These are phyloP conservation scores for Aldabrachelys gigantea DNA, from an alignment of 2,113 vertebrate genomes.

Conservation along the genomic window DNA sequence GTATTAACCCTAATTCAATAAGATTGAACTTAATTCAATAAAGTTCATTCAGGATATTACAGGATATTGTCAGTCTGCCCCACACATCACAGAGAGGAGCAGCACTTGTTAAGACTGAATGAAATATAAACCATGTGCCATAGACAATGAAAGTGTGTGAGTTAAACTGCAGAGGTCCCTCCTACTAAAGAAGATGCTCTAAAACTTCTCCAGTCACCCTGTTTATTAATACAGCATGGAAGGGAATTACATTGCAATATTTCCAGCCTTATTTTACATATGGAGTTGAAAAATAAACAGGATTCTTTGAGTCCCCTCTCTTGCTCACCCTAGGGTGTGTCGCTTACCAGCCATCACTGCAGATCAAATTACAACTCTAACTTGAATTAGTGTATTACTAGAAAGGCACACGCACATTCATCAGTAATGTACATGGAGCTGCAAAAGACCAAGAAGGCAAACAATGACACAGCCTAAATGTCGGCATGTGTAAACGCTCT, in stretches of 20 bases:
- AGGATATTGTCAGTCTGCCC: too few relatives aligned
- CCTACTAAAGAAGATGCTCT: background rate
- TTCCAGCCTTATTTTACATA: background rate
- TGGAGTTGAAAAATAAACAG: background rate
- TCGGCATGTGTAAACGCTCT: too few relatives aligned
- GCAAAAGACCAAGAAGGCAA: background rate
- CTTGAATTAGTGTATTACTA: background rate
- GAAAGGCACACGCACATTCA: rapidly evolving
- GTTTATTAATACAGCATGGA: background rate
- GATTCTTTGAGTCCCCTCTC: background rate
- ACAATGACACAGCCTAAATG: background rate
- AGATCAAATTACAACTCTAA: background rate
- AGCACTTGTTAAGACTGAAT: background rate
- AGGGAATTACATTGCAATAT: background rate
- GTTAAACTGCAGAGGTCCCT: rapidly evolving
- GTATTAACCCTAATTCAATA: too few relatives aligned
- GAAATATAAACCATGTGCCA: rapidly evolving
- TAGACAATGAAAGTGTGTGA: background rate
- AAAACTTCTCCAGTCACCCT: background rate
- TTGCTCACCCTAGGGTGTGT: background rate
- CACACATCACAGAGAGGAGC: background rate
- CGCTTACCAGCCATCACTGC: too few relatives aligned
- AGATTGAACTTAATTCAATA: too few relatives aligned
- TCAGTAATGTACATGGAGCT: background rate
- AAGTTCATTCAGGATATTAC: too few relatives aligned